Evolutionary conservation across 2,113 vertebrate species (phyloP).

Genomic region (Nycticebus coucang): DNA sequence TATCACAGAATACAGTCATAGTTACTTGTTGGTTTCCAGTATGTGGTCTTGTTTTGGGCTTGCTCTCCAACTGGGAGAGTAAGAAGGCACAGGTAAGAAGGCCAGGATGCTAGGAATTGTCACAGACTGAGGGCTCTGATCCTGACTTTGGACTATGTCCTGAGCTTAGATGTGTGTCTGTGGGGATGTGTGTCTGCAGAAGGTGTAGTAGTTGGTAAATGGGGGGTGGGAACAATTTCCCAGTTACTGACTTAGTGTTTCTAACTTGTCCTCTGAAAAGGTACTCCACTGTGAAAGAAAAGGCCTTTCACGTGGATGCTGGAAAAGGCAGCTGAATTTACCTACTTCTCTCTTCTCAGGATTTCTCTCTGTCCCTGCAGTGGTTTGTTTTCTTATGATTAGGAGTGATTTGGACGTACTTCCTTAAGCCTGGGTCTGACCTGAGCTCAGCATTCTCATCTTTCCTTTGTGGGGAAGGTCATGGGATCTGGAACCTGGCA

Average conservation of each 20-base stretch:
- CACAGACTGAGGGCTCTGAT: not conserved
- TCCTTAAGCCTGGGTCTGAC: not conserved
- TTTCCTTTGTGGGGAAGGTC: not conserved
- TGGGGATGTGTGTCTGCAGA: not conserved
- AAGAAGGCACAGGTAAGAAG: not conserved
- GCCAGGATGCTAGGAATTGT: not conserved
- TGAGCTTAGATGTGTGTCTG: not conserved
- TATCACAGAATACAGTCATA: not conserved
- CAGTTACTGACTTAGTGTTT: not conserved
- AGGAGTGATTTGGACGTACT: not conserved
- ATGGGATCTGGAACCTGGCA: not conserved
- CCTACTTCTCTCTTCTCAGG: not conserved
- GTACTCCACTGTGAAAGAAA: not conserved
- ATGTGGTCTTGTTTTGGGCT: not conserved
- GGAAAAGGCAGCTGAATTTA: constrained; percentile 6
- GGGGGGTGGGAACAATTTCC: not conserved
- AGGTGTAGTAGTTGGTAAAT: not conserved
- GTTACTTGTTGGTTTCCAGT: not conserved
- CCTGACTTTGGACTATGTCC: not conserved
- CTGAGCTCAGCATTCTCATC: not conserved
- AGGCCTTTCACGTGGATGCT: not conserved
- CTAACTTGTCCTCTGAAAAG: not conserved
- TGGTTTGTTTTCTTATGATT: constrained; percentile 39
- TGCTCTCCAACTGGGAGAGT: constrained; percentile 7
- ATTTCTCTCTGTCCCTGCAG: not conserved